Conservation (phyloP, 2,888 invertebrate genomes). For the Xestia rhomboidea region DNA sequence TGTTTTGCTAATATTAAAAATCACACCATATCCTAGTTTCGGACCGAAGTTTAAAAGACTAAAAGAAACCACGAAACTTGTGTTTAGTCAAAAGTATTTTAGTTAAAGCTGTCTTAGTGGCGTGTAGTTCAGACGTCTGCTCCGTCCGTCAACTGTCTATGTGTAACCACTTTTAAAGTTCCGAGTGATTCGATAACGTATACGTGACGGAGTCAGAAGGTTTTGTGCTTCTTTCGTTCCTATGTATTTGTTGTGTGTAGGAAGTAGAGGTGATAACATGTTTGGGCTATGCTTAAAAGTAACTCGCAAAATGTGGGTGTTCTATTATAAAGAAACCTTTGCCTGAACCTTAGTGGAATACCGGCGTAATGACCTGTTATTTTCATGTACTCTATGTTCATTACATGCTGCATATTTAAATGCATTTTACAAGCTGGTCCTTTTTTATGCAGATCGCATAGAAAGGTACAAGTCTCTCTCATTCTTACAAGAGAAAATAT, state of each 20-base stretch:
- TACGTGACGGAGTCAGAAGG: slow-evolving; percentile 36
- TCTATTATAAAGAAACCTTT: not conserved
- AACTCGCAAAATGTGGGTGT: not conserved
- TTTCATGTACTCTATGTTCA: not conserved
- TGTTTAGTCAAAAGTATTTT: slow-evolving; percentile 35
- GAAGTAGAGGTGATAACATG: not conserved
- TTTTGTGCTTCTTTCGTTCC: slow-evolving; percentile 2
- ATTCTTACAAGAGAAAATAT: not conserved
- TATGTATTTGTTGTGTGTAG: not conserved
- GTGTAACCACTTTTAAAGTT: slow-evolving; percentile 22
- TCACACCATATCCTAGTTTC: not conserved
- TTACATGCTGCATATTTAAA: not conserved
- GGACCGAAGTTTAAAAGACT: not conserved
- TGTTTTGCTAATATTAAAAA: not conserved
- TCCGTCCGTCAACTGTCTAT: slow-evolving; percentile 17
- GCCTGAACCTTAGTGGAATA: not conserved
- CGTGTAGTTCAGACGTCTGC: slow-evolving; percentile 17
- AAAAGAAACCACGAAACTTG: not conserved
- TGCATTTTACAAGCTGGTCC: not conserved
- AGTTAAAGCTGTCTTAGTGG: not conserved
- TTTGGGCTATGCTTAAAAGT: not conserved
- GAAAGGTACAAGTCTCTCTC: not conserved
- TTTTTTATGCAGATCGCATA: not conserved
- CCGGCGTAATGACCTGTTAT: not conserved
- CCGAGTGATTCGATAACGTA: slow-evolving; percentile 39